A percentile compares a stretch with the other conserved stretches of the same genome.
These are phyloP conservation scores for Neodiprion fabricii DNA, from an alignment of 1,140 invertebrate genomes.

Conservation along the genomic window DNA sequence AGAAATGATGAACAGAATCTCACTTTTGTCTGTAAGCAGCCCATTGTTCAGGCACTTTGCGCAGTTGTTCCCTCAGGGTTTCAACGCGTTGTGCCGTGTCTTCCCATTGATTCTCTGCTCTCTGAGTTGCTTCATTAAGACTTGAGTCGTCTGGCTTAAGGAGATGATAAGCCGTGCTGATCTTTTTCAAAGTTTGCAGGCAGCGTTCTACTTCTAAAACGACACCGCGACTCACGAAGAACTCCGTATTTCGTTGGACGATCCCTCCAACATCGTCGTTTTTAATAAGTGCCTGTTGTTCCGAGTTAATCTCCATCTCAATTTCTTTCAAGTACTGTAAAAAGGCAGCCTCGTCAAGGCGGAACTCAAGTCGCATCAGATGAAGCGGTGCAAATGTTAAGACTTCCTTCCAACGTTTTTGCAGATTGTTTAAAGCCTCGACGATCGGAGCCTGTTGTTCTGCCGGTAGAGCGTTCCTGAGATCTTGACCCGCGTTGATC, in stretches of 20 bases:
- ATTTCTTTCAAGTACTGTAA: conserved; percentile 86
- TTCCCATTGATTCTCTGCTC: conserved; percentile 78
- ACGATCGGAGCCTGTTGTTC: conserved; percentile 73
- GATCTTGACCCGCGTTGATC: conserved; percentile 78
- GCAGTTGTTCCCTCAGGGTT: conserved; percentile 75
- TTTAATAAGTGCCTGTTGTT: conserved; percentile 85
- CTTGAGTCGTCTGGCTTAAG: conserved; percentile 70
- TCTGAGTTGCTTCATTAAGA: conserved; percentile 70
- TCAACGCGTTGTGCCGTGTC: conserved; percentile 74
- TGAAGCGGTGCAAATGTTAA: conserved; percentile 82
- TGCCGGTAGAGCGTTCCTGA: conserved; percentile 72
- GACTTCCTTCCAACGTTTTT: conserved; percentile 81
- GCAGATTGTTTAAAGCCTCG: conserved; percentile 74
- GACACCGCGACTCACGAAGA: conserved; percentile 74
- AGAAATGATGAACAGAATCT: conserved; percentile 28
- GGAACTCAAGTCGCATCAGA: conserved; percentile 88
- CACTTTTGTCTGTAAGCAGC: conserved; percentile 81
- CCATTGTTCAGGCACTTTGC: conserved; percentile 91
- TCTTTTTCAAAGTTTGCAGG: conserved; percentile 77
- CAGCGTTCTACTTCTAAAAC: conserved; percentile 76
- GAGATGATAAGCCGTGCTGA: conserved; percentile 70
- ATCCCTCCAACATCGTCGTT: conserved; percentile 84
- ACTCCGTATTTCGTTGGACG: conserved; percentile 77
- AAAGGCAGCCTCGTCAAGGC: conserved; percentile 85
- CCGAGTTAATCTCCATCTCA: conserved; percentile 85